Evolutionary conservation across 1,140 invertebrate genomes (phyloP).

Genomic region (Nylanderia fulva): DNA sequence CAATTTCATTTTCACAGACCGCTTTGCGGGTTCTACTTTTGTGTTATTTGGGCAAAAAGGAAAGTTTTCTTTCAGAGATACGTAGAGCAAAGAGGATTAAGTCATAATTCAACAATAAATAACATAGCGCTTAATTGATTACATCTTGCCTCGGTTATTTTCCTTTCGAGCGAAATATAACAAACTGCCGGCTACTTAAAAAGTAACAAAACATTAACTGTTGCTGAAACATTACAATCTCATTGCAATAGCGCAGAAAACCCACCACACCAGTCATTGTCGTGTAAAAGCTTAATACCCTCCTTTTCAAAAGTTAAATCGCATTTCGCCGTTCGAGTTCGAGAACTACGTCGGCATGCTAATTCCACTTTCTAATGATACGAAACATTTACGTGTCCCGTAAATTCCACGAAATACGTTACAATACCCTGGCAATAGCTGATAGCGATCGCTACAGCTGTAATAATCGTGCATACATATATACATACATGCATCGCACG

Average conservation of each 20-base stretch:
- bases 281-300: conserved; percentile 52
- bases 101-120: neutral
- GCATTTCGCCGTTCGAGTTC: conserved; percentile 39
- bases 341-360: conserved; percentile 69
- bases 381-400: conserved; percentile 75
- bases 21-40: neutral
- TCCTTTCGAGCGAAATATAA: neutral
- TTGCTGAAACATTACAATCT: conserved; percentile 16
- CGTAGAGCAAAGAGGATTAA: neutral
- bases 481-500: too few species aligned
- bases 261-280: conserved; percentile 33
- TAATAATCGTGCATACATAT: conserved; percentile 45
- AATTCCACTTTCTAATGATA: conserved; percentile 80
- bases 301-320: conserved; percentile 60
- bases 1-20: neutral
- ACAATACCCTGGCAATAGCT: conserved; percentile 24
- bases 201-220: neutral
- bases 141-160: neutral
- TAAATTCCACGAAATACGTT: conserved; percentile 73
- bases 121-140: neutral
- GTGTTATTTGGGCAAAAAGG: neutral
- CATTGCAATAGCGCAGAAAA: neutral
- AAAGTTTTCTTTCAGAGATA: neutral
- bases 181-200: neutral
- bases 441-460: conserved; percentile 44